Evolutionary conservation across 2,797 vertebrate genomes (phyloP).

Genomic region (Crenichthys baileyi): DNA sequence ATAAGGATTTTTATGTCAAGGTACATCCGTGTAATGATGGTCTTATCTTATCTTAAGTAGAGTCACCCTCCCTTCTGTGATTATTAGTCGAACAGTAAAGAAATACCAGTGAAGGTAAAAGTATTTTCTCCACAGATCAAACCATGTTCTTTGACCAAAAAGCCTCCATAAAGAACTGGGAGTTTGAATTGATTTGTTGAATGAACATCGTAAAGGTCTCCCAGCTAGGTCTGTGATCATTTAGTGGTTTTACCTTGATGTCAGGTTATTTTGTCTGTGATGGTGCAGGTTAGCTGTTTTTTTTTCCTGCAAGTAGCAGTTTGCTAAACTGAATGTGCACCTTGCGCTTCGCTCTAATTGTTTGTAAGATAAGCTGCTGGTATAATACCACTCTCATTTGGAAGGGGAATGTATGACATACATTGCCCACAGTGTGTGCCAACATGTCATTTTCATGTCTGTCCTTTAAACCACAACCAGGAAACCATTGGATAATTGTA

Average conservation of each 20-base stretch:
- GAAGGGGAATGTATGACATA: background rate
- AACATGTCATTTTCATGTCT: background rate
- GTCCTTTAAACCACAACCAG: background rate
- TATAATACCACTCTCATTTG: background rate
- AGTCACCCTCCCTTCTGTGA: background rate
- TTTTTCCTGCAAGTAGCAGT: background rate
- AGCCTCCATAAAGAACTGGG: background rate
- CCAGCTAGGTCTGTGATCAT: too few relatives aligned
- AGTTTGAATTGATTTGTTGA: background rate
- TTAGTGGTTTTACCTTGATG: background rate
- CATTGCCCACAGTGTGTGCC: too few relatives aligned
- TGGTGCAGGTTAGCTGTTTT: background rate
- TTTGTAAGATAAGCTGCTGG: background rate
- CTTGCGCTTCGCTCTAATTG: background rate
- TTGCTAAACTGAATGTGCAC: background rate
- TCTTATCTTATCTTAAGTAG: background rate
- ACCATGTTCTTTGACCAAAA: conserved; percentile 1
- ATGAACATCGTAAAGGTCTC: background rate
- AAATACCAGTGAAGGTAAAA: background rate
- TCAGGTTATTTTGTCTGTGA: background rate
- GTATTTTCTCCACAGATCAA: background rate
- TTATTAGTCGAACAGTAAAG: background rate
- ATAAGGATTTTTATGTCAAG: background rate
- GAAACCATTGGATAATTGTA: background rate
- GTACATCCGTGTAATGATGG: background rate